Conservation (phyloP, 2,888 invertebrate genomes). For the Zygothrica quintamaculata region DNA sequence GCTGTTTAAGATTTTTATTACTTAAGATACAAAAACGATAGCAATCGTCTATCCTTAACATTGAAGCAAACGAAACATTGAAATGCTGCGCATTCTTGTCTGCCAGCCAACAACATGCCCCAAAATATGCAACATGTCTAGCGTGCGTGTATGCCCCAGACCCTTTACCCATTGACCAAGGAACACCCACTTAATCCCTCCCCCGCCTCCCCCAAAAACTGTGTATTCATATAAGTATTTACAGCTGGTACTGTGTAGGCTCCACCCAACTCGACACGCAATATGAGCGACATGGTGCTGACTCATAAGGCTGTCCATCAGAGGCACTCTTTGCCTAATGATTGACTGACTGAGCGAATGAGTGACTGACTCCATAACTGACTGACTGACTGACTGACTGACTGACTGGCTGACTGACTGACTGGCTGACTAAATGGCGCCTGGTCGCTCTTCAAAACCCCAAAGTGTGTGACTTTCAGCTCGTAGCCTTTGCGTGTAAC, state of each 20-base stretch:
- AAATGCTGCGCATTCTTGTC: conserved; percentile 60
- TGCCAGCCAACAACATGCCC: conserved; percentile 50
- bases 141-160: conserved; percentile 9
- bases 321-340: conserved; percentile 52
- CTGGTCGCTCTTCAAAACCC: conserved; percentile 27
- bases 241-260: conserved; percentile 14
- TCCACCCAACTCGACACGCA: conserved; percentile 63
- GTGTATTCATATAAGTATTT: conserved; percentile 9
- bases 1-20: conserved; percentile 41
- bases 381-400: conserved; percentile 31
- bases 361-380: conserved; percentile 21
- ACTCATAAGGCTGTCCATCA: conserved; percentile 65
- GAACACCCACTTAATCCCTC: not conserved
- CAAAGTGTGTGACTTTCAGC: conserved; percentile 43
- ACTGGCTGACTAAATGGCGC: conserved; percentile 17
- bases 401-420: conserved; percentile 26
- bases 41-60: conserved; percentile 28
- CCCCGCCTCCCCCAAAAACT: not conserved
- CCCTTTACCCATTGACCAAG: not conserved
- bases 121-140: conserved; percentile 58
- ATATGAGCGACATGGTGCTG: conserved; percentile 54
- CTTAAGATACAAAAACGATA: conserved; percentile 24
- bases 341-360: conserved; percentile 56
- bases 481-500: conserved; percentile 79
- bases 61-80: conserved; percentile 34